Conservation (phyloP, 2,888 invertebrate species). For the Siphlonurus alternatus region DNA sequence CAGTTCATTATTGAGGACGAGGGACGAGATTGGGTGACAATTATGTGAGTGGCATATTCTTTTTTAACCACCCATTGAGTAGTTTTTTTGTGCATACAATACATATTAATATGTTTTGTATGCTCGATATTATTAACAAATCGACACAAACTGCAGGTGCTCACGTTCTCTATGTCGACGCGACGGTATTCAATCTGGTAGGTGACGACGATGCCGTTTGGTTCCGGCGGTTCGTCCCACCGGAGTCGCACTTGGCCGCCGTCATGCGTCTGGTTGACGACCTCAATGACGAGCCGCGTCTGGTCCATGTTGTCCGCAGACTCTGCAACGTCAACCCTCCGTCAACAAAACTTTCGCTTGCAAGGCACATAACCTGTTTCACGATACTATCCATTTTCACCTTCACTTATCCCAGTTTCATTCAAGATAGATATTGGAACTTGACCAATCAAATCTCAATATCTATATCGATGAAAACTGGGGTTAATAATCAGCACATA, state of each 20-base stretch:
- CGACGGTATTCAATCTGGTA: constrained; percentile 64
- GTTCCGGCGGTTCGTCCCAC: constrained; percentile 67
- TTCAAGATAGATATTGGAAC: constrained; percentile 6
- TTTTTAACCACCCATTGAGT: too few species aligned
- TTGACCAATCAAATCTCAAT: too few species aligned
- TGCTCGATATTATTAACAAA: too few species aligned
- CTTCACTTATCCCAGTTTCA: constrained; percentile 7
- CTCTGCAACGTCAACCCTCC: constrained; percentile 33
- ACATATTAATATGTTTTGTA: too few species aligned
- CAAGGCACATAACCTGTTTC: not conserved
- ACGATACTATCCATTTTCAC: not conserved
- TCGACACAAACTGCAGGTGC: too few species aligned
- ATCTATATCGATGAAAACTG: too few species aligned
- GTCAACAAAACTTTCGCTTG: constrained; percentile 11
- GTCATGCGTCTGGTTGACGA: constrained; percentile 21
- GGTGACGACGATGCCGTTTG: constrained; percentile 77
- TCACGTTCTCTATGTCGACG: constrained; percentile 42
- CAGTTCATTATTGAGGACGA: too few species aligned
- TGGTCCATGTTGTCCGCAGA: constrained; percentile 48
- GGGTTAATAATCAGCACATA: too few species aligned
- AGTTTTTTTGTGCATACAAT: too few species aligned
- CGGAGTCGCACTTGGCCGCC: constrained; percentile 43
- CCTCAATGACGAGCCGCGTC: constrained; percentile 24
- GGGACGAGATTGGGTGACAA: too few species aligned
- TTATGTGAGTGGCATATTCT: too few species aligned